Evolutionary conservation across 1,140 invertebrate species (phyloP), one percentile per base, ranked within the genome.

Genomic region (Capitella teleta): DNA sequence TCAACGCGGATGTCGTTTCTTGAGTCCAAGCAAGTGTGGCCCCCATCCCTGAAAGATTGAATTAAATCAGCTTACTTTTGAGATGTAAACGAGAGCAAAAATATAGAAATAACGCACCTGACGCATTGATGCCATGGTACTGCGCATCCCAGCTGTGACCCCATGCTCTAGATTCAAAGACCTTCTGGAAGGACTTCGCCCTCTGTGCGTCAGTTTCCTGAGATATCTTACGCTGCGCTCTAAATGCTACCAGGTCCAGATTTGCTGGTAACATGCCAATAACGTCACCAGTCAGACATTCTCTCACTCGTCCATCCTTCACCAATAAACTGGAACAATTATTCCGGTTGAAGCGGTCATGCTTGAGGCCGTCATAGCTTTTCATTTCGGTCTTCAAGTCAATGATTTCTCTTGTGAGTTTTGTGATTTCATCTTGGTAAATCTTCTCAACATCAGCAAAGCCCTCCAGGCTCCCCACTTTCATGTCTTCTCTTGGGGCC

Each of bases 1-100:
- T 45, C 14, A 53, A 37, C 2, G 21, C 40, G 5, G 45, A 45
- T 16, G 37, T 53, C n/a, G 36, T 26, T 34, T 53, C 51, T 24
- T 53, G 51, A 6, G 51, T 30, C 23, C 32, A 53, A 19, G 21
- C 5, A 4, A 53, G 25, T 12, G 45, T 53, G 14, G 51, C 25
- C 21, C 51, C 51, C 21, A 18, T 16, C 8, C 50, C 50, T 52
- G 25, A 46, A 19, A 24, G 26, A 5, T n/a, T 2, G 12, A 19
- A 14, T 19, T 43, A 19, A 4, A 19, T 19, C n/a, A 43, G 5
- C 2, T 43, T 19, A 2, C 14, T 4, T 4, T 4, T 43, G 25
- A 43, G 2, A 16, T n/a, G 18, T 43, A 19, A 3, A 43, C 3
- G 41, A 19, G 3, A 19, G 25, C 2, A 3, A 43, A 19, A 4